A percentile compares a stretch with the other conserved stretches of the same genome.
phyloP scores from a whole-genome alignment of 2,888 invertebrate species.

The Fabriciana adippe region DNA sequence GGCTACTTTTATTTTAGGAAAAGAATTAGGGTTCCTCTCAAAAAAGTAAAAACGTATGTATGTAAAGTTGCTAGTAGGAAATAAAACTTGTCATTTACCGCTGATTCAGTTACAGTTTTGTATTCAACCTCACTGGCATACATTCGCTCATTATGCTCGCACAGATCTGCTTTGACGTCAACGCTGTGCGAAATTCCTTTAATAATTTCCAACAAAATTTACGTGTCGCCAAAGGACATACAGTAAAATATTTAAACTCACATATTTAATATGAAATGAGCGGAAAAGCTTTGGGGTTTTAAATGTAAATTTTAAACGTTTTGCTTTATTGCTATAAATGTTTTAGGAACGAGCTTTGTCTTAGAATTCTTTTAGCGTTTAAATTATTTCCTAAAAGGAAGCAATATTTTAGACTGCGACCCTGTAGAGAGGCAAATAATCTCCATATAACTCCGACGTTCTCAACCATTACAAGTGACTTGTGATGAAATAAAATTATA shows the following conservation, averaged over 20 bases:
- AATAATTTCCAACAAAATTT: constrained; percentile 16
- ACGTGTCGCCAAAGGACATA: constrained; percentile 20
- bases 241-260: constrained; percentile 15
- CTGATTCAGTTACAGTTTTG: too few relatives aligned
- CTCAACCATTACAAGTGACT: too few relatives aligned
- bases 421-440: too few relatives aligned
- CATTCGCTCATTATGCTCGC: neutral
- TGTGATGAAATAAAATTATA: too few relatives aligned
- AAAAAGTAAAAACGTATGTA: too few relatives aligned
- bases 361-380: constrained; percentile 1
- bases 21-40: too few relatives aligned
- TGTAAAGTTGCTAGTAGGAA: too few relatives aligned
- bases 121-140: too few relatives aligned
- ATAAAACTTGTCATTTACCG: too few relatives aligned
- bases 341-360: constrained; percentile 8
- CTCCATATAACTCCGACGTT: too few relatives aligned
- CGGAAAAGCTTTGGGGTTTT: constrained; percentile 14
- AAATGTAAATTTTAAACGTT: constrained; percentile 19
- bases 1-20: too few relatives aligned
- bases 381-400: constrained; percentile 7
- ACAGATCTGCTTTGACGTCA: constrained; percentile 12
- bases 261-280: constrained; percentile 15
- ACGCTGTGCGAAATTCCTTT: constrained; percentile 17
- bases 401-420: neutral
- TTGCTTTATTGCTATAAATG: neutral